Evolutionary conservation across 1,140 invertebrate species (phyloP).

Genomic region (Meloidogyne exigua): DNA sequence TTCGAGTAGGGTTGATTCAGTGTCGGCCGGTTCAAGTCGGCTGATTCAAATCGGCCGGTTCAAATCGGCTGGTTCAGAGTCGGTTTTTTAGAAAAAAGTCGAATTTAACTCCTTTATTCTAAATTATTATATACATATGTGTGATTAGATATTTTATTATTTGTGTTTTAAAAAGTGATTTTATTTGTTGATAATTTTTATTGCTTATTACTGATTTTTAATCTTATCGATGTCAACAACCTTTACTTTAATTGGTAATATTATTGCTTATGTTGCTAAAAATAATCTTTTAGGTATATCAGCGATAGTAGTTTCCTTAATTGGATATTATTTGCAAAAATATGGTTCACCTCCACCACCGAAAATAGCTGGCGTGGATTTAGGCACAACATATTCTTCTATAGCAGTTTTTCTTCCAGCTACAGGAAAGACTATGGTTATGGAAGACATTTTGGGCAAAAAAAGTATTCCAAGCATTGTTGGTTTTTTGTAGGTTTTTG

Average conservation of each 20-base stretch:
- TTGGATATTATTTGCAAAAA: slow-evolving; percentile 41
- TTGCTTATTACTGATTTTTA: background rate
- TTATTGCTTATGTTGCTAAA: background rate
- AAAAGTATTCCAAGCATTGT: slow-evolving; percentile 58
- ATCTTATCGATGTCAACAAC: slow-evolving; percentile 21
- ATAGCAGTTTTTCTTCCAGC: slow-evolving; percentile 67
- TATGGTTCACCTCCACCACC: slow-evolving; percentile 65
- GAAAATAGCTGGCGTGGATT: slow-evolving; percentile 67
- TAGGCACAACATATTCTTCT: slow-evolving; percentile 68
- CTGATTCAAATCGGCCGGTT: too few relatives aligned
- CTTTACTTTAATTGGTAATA: slow-evolving; percentile 34
- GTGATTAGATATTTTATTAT: too few relatives aligned
- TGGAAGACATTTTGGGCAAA: slow-evolving; percentile 54
- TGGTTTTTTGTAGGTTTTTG: slow-evolving; percentile 55
- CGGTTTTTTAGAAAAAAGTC: too few relatives aligned
- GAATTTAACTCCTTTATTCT: too few relatives aligned
- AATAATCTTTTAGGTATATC: slow-evolving; percentile 30
- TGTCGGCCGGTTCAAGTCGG: too few relatives aligned
- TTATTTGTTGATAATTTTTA: background rate
- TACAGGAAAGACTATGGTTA: slow-evolving; percentile 63
- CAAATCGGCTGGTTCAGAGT: too few relatives aligned
- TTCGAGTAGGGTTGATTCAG: too few relatives aligned
- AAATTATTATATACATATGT: too few relatives aligned
- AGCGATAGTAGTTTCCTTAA: slow-evolving; percentile 33
- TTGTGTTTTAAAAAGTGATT: too few relatives aligned